Conservation (phyloP, 2,888 invertebrate species). For the Spodoptera picta region DNA sequence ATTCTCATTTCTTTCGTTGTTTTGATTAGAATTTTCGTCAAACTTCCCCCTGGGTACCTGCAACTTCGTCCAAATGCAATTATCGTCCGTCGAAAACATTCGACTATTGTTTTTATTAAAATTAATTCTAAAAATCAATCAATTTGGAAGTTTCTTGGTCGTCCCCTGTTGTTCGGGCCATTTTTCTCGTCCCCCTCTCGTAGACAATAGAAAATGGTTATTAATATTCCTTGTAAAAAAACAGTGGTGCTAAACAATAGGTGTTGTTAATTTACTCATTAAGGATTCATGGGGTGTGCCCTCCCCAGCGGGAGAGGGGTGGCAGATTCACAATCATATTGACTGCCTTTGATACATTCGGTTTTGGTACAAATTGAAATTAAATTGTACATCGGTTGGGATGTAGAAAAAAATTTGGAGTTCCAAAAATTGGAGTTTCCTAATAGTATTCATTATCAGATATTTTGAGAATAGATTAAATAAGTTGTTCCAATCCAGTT, state of each 20-base stretch:
- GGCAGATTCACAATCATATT: slow-evolving; percentile 62
- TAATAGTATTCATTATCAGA: not conserved
- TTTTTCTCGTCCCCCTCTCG: slow-evolving; percentile 66
- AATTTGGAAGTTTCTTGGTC: slow-evolving; percentile 74
- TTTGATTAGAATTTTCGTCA: slow-evolving; percentile 39
- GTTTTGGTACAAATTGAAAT: slow-evolving; percentile 60
- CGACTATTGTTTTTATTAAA: slow-evolving; percentile 85
- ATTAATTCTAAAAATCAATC: slow-evolving; percentile 88
- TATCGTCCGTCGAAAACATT: slow-evolving; percentile 79
- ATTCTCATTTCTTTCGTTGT: slow-evolving; percentile 18
- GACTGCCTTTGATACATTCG: slow-evolving; percentile 64
- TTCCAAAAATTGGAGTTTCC: slow-evolving; percentile 3
- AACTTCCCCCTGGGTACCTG: slow-evolving; percentile 38
- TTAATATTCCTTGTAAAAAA: slow-evolving; percentile 87
- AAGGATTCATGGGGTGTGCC: slow-evolving; percentile 83
- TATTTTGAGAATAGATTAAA: not conserved
- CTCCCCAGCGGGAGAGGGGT: slow-evolving; percentile 58
- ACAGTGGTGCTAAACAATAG: slow-evolving; percentile 84
- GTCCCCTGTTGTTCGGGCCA: slow-evolving; percentile 63
- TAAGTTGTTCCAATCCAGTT: not conserved
- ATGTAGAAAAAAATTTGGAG: slow-evolving; percentile 22
- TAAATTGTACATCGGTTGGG: slow-evolving; percentile 54
- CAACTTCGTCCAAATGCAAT: slow-evolving; percentile 71
- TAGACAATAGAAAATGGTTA: slow-evolving; percentile 84
- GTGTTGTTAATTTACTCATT: slow-evolving; percentile 88